phyloP scores from a whole-genome alignment of 64 coral and sea anemone genomes.

The Pocillopora damicornis region DNA sequence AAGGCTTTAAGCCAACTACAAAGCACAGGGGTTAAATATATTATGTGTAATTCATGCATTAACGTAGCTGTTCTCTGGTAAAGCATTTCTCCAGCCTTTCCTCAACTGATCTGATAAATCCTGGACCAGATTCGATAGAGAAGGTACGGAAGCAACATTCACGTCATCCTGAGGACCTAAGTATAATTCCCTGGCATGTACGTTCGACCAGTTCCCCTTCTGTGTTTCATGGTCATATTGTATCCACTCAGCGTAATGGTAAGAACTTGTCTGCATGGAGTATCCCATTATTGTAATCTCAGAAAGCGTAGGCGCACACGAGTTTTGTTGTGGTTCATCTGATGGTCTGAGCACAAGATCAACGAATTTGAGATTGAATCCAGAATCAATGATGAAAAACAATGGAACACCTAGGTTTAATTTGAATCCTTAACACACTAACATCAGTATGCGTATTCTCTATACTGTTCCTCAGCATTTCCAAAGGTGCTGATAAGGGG shows the following conservation, averaged over 20 bases:
- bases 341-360: slow-evolving; percentile 47
- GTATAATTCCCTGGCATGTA: slow-evolving; percentile 75
- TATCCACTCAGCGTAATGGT: slow-evolving; percentile 84
- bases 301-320: slow-evolving; percentile 40
- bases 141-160: slow-evolving; percentile 45
- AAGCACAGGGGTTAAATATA: no score
- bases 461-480: no score
- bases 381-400: no score
- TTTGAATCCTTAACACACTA: no score
- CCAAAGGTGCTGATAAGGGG: no score
- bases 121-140: slow-evolving; percentile 28
- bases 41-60: no score
- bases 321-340: slow-evolving; percentile 60
- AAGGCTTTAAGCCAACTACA: no score
- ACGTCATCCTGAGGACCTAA: slow-evolving; percentile 48
- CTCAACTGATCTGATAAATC: slow-evolving; percentile 46
- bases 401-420: no score
- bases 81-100: slow-evolving; percentile 73
- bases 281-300: slow-evolving; percentile 87
- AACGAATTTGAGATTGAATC: no score
- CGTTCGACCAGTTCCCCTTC: slow-evolving; percentile 63
- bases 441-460: no score
- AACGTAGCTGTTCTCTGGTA: slow-evolving; percentile 2
- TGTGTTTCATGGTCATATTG: slow-evolving; percentile 39
- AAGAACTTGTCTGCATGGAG: slow-evolving; percentile 71